Conservation (phyloP, 2,797 vertebrate species). For the Myotis daubentonii region DNA sequence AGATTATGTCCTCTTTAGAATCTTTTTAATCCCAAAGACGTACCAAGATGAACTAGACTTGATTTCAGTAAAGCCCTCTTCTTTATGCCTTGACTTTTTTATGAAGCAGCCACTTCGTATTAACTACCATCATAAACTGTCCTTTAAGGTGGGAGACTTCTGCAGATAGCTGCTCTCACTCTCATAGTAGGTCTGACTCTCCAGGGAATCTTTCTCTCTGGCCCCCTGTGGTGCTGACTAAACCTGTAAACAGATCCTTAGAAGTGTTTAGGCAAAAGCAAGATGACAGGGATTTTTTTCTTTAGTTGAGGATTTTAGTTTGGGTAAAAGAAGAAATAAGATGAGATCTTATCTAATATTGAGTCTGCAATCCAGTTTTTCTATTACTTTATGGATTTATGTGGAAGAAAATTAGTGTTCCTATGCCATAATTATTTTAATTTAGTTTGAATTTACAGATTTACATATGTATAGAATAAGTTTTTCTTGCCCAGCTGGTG, state of each 20-base stretch:
- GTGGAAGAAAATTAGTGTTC: conserved; percentile 6
- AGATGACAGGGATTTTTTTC: not conserved
- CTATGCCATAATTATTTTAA: not conserved
- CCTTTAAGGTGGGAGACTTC: not conserved
- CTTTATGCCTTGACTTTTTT: conserved; percentile 4
- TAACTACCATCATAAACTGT: not conserved
- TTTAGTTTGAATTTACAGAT: not conserved
- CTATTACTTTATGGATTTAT: conserved; percentile 35
- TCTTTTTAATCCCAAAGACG: not conserved
- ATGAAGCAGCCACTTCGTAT: conserved; percentile 8
- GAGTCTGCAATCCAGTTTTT: conserved; percentile 5
- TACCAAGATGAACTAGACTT: not conserved
- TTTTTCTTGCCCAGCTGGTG: not conserved
- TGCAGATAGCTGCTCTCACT: not conserved
- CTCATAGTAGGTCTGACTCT: not conserved
- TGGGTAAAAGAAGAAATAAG: not conserved
- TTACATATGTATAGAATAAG: not conserved
- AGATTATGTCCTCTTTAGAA: conserved; percentile 20
- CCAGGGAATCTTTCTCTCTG: not conserved
- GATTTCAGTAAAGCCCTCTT: not conserved
- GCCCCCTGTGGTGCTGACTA: not conserved
- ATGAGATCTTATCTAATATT: not conserved
- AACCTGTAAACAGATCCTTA: conserved; percentile 13
- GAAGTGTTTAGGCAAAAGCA: not conserved
- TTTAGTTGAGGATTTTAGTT: conserved; percentile 37